Evolutionary conservation across 2,113 vertebrate species (phyloP), one percentile per base, ranked within the genome.

Genomic region (Poicephalus gulielmi): DNA sequence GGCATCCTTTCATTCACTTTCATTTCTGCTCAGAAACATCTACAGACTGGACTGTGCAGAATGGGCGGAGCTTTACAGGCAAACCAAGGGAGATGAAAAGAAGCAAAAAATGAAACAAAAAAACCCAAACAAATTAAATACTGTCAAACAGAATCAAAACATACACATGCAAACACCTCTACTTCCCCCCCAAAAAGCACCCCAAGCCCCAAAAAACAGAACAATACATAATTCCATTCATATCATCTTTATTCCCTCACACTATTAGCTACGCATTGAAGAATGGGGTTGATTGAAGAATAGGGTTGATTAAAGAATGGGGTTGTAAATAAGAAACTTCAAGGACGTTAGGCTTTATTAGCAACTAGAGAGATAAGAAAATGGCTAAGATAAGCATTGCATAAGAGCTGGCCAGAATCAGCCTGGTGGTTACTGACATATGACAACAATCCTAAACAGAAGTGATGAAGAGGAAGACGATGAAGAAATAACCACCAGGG

Each of bases 1-100:
- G 37, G 23, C 80, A 87, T 93, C 33, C 43, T 82, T 94, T 82
- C 86, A 52, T 37, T 92, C 66, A 49, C 47, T 94, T 94, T 83
- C n/a, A 69, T 78, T 95, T 94, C 66, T 93, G 41, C 44, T 79
- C 49, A 81, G 55, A 92, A 81, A 87, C 14, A 35, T 4, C 8
- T 86, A 22, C 43, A 78, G 39, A 74, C 43, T 43, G 39, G 24
- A 35, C 46, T 81, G 47, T 92, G 28, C 24, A 83, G 39, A 84
- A 79, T 19, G 27, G 17, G 35, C 7, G 86, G 41, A 84, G 35
- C 47, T 71, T 64, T 47, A 50, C 47, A 94, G 17, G 22, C 24
- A 79, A 86, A 25, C 27, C 30, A 75, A 35, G 5, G 90, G 22
- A 94, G 16, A 70, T 10, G 10, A 83, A 73, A 78, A 77, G 12